Evolutionary conservation across 2,797 vertebrate genomes (phyloP), one percentile per base, ranked within the genome.

Genomic region (Pelodytes ibericus): DNA sequence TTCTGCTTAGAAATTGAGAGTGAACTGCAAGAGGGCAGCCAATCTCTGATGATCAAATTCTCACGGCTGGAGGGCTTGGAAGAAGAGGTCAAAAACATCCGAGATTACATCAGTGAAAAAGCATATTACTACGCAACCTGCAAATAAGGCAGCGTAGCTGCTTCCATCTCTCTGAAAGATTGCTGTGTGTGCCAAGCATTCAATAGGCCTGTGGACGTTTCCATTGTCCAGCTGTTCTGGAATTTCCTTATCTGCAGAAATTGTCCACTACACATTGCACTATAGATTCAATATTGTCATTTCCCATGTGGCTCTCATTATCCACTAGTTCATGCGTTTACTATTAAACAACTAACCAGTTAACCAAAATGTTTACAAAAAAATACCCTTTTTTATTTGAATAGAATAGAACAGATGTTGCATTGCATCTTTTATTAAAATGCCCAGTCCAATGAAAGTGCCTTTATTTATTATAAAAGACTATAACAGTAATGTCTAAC

Each of bases 1-100:
- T 39, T 81, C 36, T 80, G 62, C 69, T 67, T 83, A 99, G 96
- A 89, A 83, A 92, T 95, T 77, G 93, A 95, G 79, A 86, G 18
- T 0, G 91, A 94, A 59, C 85, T 98, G 63, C 88, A 80, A 59
- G 9, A 0, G 3, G 90, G 91, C 13, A 91, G 93, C 71, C 69
- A 82, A 1, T 88, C 92, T 26, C 80, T 98, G 51, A 0, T 87
- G 47, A 65, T 86, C 53, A 94, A 94, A 80, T 88, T 90, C 0
- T 47, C 78, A 0, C 84, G 31, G 62, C 89, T 98, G n/a, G 72
- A 72, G 0, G 93, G 90, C 22, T 89, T 96, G 49, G 93, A 97
- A 16, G 69, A 80, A n/a, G 69, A 20, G 3, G 89, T 95, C 57
- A 77, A 87, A 61, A 71, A 73, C 3, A 90, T 98, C 81, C 77